phyloP scores from a whole-genome alignment of 37 sponge, comb jelly and placozoan genomes.

The Lycopodina hypogea region DNA sequence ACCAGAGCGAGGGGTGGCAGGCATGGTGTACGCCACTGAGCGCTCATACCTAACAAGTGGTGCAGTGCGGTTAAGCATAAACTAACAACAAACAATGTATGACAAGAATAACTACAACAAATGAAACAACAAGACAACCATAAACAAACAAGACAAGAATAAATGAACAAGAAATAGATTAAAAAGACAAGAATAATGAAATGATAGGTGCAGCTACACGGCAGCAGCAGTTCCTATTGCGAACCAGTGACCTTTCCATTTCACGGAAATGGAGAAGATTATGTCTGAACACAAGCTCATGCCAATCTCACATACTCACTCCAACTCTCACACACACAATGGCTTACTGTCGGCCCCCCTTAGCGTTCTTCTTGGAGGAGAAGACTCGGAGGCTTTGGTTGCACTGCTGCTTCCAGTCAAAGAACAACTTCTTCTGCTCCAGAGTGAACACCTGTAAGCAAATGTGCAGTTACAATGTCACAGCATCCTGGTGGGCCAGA shows the following conservation, averaged over 20 bases:
- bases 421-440: constrained; percentile 67
- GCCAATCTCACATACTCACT: not conserved
- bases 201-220: too few relatives aligned
- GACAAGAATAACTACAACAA: too few relatives aligned
- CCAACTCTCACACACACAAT: not conserved
- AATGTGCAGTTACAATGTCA: too few relatives aligned
- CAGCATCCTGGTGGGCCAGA: not conserved
- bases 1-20: constrained; percentile 3
- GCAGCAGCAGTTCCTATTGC: too few relatives aligned
- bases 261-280: too few relatives aligned
- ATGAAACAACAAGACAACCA: too few relatives aligned
- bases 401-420: constrained; percentile 76
- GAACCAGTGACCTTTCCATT: too few relatives aligned
- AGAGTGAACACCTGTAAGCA: constrained; percentile 61
- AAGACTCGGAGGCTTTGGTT: constrained; percentile 54
- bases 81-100: too few relatives aligned
- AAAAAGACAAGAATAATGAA: too few relatives aligned
- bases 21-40: constrained; percentile 5
- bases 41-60: not conserved
- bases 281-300: too few relatives aligned
- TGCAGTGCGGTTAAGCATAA: not conserved
- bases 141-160: too few relatives aligned
- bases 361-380: constrained; percentile 39
- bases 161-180: too few relatives aligned
- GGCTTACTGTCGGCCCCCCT: constrained; percentile 49